Percentiles rank a stretch among this genome's conserved stretches.
Conservation (phyloP, 2,797 vertebrate species). For the Rallus crepitans region DNA sequence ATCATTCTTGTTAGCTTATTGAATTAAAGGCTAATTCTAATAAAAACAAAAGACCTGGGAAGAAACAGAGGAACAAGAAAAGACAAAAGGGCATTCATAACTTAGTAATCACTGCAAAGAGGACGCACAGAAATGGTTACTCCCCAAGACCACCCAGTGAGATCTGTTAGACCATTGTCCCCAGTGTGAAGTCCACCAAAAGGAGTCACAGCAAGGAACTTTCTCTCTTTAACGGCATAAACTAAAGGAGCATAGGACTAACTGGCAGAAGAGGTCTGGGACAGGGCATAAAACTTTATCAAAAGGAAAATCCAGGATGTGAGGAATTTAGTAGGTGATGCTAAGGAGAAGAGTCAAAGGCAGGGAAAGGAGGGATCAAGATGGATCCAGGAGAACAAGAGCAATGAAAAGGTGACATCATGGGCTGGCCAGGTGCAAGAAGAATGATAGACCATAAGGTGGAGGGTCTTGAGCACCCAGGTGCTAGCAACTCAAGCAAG, state of each 20-base stretch:
- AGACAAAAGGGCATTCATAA: background rate
- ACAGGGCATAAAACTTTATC: background rate
- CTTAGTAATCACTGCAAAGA: background rate
- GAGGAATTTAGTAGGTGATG: background rate
- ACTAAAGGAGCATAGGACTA: background rate
- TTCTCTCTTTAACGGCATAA: background rate
- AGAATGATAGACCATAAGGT: background rate
- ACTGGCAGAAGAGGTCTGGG: background rate
- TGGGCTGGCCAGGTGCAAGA: background rate
- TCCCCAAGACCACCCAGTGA: background rate
- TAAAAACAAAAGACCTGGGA: background rate
- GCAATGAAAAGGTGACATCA: background rate
- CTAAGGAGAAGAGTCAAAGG: background rate
- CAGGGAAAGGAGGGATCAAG: background rate
- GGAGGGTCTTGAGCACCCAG: background rate
- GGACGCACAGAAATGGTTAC: background rate
- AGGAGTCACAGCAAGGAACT: background rate
- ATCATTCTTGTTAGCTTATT: background rate
- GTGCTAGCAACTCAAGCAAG: background rate
- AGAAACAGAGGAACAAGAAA: background rate
- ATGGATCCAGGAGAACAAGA: background rate
- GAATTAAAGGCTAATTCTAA: background rate
- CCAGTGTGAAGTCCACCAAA: background rate
- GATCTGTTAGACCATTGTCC: rapidly evolving
- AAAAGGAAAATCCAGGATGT: background rate